phyloP scores from a whole-genome alignment of 1,140 invertebrate genomes.

The Polypedilum vanderplanki region DNA sequence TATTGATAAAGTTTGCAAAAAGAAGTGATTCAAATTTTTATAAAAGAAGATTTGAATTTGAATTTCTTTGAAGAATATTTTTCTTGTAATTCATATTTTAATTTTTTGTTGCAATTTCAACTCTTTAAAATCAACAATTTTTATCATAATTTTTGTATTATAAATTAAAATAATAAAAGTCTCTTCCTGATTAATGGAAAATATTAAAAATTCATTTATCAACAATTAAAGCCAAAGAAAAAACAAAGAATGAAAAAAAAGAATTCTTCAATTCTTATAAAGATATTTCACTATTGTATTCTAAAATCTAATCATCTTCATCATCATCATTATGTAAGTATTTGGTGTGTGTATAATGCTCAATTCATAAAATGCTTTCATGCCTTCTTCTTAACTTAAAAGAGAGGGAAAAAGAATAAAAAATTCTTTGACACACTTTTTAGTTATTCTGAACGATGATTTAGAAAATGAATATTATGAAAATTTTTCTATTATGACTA shows the following conservation, averaged over 20 bases:
- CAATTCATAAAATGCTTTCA: neutral
- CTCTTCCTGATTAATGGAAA: no score
- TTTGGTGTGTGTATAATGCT: neutral
- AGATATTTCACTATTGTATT: neutral
- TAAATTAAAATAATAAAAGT: no score
- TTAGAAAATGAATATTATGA: neutral
- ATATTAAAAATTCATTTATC: no score
- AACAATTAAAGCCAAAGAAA: neutral
- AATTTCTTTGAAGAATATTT: no score
- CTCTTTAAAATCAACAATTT: no score
- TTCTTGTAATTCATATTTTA: no score
- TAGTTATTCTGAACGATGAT: conserved; percentile 1
- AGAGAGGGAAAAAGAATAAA: neutral
- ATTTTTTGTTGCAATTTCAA: no score
- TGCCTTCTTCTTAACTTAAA: neutral
- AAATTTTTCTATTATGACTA: no score
- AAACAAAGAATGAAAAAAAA: neutral
- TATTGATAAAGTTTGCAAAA: no score
- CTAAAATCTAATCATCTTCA: neutral
- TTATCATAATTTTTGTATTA: no score
- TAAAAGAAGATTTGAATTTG: no score
- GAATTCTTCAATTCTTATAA: neutral
- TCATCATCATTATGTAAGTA: neutral
- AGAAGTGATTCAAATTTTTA: no score
- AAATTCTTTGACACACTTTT: conserved; percentile 2